Evolutionary conservation across 2,888 invertebrate species (phyloP).

Genomic region (Ochlodes sylvanus): DNA sequence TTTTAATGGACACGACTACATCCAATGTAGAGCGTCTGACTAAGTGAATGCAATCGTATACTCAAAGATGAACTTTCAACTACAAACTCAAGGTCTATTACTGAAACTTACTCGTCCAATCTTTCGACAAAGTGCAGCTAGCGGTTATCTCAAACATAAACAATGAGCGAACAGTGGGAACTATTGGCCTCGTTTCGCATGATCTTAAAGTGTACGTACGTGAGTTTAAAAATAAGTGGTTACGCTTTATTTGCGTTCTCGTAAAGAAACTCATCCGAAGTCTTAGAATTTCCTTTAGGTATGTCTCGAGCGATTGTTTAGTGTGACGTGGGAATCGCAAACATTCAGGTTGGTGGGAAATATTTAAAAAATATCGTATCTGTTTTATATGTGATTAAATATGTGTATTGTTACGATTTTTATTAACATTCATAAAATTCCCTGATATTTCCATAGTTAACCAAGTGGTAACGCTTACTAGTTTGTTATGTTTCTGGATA

Average conservation of each 20-base stretch:
- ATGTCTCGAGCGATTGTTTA: constrained; percentile 49
- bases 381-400: no score
- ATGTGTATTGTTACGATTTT: no score
- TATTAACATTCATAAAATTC: no score
- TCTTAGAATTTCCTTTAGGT: constrained; percentile 52
- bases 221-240: constrained; percentile 66
- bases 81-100: constrained; percentile 1
- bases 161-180: constrained; percentile 53
- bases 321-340: background rate
- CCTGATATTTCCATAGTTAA: no score
- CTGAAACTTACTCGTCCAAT: background rate
- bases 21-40: background rate
- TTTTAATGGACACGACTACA: background rate
- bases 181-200: constrained; percentile 62
- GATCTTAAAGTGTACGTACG: constrained; percentile 50
- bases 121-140: background rate
- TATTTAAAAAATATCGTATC: no score
- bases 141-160: constrained; percentile 57
- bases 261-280: constrained; percentile 51
- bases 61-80: constrained; percentile 8
- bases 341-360: no score
- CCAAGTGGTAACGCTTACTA: no score
- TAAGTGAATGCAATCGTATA: constrained; percentile 20
- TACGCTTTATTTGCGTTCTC: constrained; percentile 45
- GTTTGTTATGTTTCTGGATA: no score